Base-by-base conservation (phyloP, 2,113 vertebrate species). In the Eulacestoma nigropectus region DNA sequence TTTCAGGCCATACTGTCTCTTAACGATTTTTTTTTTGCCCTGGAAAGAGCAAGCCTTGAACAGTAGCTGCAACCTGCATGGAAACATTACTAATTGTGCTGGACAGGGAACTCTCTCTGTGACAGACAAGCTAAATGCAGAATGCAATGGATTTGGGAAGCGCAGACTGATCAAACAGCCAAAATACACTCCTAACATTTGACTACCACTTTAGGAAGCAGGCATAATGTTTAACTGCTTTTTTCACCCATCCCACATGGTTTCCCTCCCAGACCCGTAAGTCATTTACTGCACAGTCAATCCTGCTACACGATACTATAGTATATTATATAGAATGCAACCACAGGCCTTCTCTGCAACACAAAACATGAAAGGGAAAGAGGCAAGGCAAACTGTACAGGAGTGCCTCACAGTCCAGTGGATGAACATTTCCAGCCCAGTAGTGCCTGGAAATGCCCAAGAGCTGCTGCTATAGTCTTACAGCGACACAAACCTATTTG, bases 261-360 rank as follows among this genome's bases (percentile, higher is more conserved):
- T 29, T 79, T 75, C 33, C 49, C 22, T 37, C 30, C 49, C n/a
- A 64, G 27, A 65, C 22, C 41, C 1, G 0, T 9, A 74, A 74
- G 33, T 50, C 23, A 53, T 39, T 67, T 32, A 67, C 16, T 13
- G 1, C 39, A 68, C 11, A 53, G 41, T 29, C 69, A 60, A 52
- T 55, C 25, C 59, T 0, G 0, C 44, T 35, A 17, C 17, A 21
- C 4, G 32, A 12, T 21, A 50, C 44, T 21, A 11, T 1, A 52
- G 8, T 19, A 7, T 14, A 39, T 33, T 18, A 33, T 8, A 47
- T 1, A 68, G 39, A 74, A 81, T 8, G 14, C 42, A 87, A 50
- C 21, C 70, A 57, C 1, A 49, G 50, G 17, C 11, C 26, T 81
- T 37, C 46, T 59, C 32, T 55, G 26, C 64, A 62, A 84, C 6